A percentile compares a stretch with the other conserved stretches of the same genome.
Evolutionary conservation across 2,113 vertebrate species (phyloP).

Genomic region (Ahaetulla prasina): DNA sequence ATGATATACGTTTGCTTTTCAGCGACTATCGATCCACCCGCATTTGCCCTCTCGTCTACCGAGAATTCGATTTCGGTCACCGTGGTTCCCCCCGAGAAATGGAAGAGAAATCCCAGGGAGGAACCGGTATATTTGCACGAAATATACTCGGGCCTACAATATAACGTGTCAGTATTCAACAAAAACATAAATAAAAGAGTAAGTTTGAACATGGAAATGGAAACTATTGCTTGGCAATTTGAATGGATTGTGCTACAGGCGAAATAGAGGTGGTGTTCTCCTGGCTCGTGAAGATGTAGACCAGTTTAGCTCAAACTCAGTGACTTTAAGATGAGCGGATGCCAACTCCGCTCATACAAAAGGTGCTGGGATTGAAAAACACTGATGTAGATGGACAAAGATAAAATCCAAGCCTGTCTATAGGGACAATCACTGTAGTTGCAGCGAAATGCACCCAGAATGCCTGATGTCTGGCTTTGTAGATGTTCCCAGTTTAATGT

Average conservation of each 20-base stretch:
- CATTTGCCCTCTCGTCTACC: conserved; percentile 65
- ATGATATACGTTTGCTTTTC: conserved; percentile 3
- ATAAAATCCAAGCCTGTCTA: neutral
- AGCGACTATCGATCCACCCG: conserved; percentile 82
- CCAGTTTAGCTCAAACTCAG: too few species aligned
- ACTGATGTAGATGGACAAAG: neutral
- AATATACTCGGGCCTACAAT: conserved; percentile 73
- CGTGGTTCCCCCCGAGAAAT: conserved; percentile 78
- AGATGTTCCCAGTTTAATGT: neutral
- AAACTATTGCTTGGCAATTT: neutral
- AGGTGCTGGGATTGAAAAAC: neutral
- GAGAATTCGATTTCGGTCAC: conserved; percentile 70
- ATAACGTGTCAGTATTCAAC: conserved; percentile 75
- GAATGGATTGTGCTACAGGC: neutral
- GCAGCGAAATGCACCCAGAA: neutral
- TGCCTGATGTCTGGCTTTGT: neutral
- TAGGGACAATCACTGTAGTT: neutral
- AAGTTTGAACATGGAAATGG: conserved; percentile 41
- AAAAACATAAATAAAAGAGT: conserved; percentile 66
- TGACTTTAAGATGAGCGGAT: neutral
- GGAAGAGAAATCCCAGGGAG: conserved; percentile 65
- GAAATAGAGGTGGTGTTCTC: neutral
- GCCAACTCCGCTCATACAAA: neutral
- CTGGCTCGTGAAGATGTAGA: neutral
- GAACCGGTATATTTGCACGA: conserved; percentile 63